Base-by-base conservation (phyloP, 1,140 invertebrate genomes). In the Temnothorax longispinosus region DNA sequence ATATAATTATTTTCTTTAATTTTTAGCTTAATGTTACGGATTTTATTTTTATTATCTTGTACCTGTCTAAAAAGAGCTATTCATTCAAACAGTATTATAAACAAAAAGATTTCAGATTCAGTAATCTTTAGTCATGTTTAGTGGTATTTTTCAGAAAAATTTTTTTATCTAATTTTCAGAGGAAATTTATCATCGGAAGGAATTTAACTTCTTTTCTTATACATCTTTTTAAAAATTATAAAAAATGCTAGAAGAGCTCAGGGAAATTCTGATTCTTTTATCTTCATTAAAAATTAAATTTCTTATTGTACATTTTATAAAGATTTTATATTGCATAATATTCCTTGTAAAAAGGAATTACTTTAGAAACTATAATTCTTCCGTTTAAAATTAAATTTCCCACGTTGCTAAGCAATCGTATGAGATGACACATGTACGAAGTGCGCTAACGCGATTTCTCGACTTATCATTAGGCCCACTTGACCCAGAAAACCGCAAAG, bases 401-500 rank as follows among this genome's bases (percentile, higher is more conserved):
- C 41, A 32, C 1, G 3, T 47, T 58, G 11, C 52, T 5, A 35
- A 58, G 38, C 18, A 74, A 32, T 41, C 18, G 3, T 47, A 18
- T 2, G 6, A 38, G 21, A 58, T 13, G 35, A 10, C 6, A 80
- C 47, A 32, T 27, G 6, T 72, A 32, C 11, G 6, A 58, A 82
- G 15, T 47, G 32, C 3, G 38, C 11, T 71, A 56, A 69, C 35
- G 32, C 8, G 44, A 47, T 10, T 62, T 50, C 13, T 60, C n/a
- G 27, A 60, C 27, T 74, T 7, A 15, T 47, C 4, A 74, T 74
- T 47, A 60, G 41, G 27, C 32, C 35, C 54, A 32, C 56, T 86
- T 69, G 65, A 81, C 41, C 64, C 44, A 86, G 80, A 52, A 64
- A 7, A 44, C n/a, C 41, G 7, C 50, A 21, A 0, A 13, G 15